These are phyloP conservation scores for Phengaris arion DNA, from an alignment of 2,888 invertebrate genomes.

Conservation along the genomic window DNA sequence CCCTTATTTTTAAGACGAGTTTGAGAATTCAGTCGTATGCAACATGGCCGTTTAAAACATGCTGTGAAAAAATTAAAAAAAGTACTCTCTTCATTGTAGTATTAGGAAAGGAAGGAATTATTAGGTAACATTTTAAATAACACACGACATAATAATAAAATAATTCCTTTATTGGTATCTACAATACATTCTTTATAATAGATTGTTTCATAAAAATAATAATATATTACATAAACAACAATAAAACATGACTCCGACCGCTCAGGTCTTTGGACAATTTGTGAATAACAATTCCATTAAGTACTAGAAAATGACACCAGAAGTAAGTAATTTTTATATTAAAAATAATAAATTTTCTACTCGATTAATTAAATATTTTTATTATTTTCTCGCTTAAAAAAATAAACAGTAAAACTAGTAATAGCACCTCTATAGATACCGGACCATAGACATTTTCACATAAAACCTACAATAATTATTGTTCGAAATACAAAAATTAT, in stretches of 20 bases:
- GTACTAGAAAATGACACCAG: conserved; percentile 27
- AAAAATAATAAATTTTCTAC: not conserved
- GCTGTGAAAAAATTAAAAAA: too few species aligned
- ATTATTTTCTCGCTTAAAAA: conserved; percentile 15
- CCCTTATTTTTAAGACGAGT: too few species aligned
- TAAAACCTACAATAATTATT: conserved; percentile 47
- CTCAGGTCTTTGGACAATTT: conserved; percentile 61
- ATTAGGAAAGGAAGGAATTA: not conserved
- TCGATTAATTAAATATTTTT: conserved; percentile 16
- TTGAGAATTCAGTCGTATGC: too few species aligned
- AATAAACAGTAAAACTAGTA: conserved; percentile 36
- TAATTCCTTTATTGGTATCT: conserved; percentile 73
- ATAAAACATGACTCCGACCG: conserved; percentile 74
- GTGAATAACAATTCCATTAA: conserved; percentile 24
- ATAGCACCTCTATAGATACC: conserved; percentile 42
- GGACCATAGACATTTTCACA: conserved; percentile 32
- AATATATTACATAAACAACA: conserved; percentile 61
- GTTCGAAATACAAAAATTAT: conserved; percentile 42
- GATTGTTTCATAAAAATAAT: conserved; percentile 66
- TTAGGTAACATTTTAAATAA: conserved; percentile 30
- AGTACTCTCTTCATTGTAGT: too few species aligned
- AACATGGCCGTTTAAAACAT: too few species aligned
- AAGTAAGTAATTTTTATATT: conserved; percentile 14
- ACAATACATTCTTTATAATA: conserved; percentile 62
- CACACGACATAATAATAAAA: conserved; percentile 45